phyloP scores from a whole-genome alignment of 2,797 vertebrate species.

The Epinephelus coioides region DNA sequence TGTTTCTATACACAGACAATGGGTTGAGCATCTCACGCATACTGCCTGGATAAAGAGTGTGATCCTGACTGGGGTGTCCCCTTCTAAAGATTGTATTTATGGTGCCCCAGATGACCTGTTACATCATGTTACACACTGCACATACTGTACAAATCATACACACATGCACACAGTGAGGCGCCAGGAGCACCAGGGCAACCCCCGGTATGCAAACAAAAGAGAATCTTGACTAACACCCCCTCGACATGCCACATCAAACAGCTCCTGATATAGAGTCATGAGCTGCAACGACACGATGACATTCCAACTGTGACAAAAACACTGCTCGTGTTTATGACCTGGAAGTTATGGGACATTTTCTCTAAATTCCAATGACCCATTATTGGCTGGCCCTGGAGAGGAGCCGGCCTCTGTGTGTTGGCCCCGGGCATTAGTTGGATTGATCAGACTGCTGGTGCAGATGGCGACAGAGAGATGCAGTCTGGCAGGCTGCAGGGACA shows the following conservation, averaged over 20 bases:
- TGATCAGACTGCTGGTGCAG: constrained; percentile 43
- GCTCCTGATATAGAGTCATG: constrained; percentile 25
- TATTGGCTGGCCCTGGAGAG: constrained; percentile 12
- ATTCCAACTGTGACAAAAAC: constrained; percentile 24
- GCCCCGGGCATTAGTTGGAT: constrained; percentile 20
- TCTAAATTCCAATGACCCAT: constrained; percentile 24
- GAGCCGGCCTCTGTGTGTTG: not conserved
- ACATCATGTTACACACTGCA: constrained; percentile 37
- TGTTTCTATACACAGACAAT: constrained; percentile 20
- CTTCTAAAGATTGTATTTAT: constrained; percentile 7
- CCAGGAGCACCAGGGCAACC: constrained; percentile 32
- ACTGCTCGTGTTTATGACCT: not conserved
- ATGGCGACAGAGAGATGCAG: constrained; percentile 33
- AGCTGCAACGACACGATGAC: constrained; percentile 21
- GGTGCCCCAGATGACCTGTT: constrained; percentile 24
- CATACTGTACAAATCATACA: constrained; percentile 26
- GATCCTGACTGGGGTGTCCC: constrained; percentile 12
- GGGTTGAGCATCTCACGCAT: constrained; percentile 9
- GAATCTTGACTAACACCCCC: constrained; percentile 13
- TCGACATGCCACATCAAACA: constrained; percentile 16
- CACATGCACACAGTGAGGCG: constrained; percentile 24
- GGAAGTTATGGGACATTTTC: constrained; percentile 10
- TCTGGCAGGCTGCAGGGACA: constrained; percentile 26
- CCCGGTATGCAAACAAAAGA: constrained; percentile 51
- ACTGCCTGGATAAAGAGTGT: constrained; percentile 2